Conservation (phyloP, 2,113 vertebrate species). For the Grus americana region DNA sequence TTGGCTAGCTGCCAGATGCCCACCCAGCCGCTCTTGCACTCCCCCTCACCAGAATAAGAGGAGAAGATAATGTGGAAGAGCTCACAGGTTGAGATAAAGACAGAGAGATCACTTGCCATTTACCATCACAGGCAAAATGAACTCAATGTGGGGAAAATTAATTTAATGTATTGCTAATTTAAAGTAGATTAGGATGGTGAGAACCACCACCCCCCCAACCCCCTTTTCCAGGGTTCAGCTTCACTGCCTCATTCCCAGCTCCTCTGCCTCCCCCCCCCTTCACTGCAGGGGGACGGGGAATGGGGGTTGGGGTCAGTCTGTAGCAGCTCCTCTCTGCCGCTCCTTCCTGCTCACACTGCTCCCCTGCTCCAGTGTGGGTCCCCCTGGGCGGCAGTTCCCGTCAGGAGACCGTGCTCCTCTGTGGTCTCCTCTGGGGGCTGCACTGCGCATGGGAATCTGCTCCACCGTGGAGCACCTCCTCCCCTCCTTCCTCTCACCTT, state of each 20-base stretch:
- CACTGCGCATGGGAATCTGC: background rate
- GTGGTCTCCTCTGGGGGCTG: background rate
- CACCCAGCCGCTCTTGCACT: background rate
- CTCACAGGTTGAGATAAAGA: background rate
- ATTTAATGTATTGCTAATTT: background rate
- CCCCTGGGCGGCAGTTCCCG: background rate
- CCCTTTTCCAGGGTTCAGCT: background rate
- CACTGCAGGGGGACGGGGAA: background rate
- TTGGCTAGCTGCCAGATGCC: background rate
- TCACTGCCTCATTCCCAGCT: background rate
- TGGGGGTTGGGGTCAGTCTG: background rate
- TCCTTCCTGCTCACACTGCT: background rate
- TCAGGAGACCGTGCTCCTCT: background rate
- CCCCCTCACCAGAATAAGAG: background rate
- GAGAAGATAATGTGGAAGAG: background rate
- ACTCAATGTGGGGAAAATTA: background rate
- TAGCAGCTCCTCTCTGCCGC: background rate
- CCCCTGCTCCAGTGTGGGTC: background rate
- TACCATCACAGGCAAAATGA: background rate
- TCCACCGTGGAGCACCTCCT: background rate
- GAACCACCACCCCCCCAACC: rapidly evolving
- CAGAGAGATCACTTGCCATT: background rate
- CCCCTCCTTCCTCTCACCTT: background rate
- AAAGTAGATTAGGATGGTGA: background rate
- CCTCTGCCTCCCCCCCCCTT: background rate